Base-by-base conservation (phyloP, 2,797 vertebrate genomes). In the Odontamblyopus rebecca region DNA sequence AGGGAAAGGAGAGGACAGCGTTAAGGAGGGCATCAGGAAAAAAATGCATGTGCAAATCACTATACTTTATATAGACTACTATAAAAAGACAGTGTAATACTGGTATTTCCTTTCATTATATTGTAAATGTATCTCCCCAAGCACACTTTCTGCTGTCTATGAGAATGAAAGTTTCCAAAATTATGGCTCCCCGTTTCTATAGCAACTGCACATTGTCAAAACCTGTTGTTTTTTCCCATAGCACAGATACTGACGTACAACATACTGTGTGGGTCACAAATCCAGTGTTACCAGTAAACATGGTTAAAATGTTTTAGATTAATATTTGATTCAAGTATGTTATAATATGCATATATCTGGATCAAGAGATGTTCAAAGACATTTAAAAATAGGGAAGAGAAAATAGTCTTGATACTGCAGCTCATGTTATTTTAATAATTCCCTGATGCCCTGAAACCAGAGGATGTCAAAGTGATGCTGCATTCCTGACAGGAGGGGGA, bases 381-480 rank as follows among this genome's bases (percentile, higher is more conserved):
- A 30, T 11, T 76, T 68, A 57, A 44, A 60, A 18, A n/a, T 12
- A 61, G 18, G 59, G 13, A 53, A 74, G 74, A 23, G 23, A 44
- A 75, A 73, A 71, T 59, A 71, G 3, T 27, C 51, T 16, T 61
- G 56, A 79, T 50, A 73, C 81, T 72, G 71, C 77, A 69, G 68
- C 61, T 72, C 77, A 73, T 75, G 79, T 75, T 69, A 71, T 67
- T 79, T 70, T 72, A 81, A 86, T 79, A 80, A 88, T 79, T 83
- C 79, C 82, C 84, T 73, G 73, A 87, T 82, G 81, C 82, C 79
- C 61, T 72, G 82, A 86, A 84, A 86, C 77, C 74, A 85, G 77
- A 80, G 73, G 86, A 86, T 85, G 84, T 86, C 76, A 84, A 77
- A 82, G 80, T 19, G 71, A 88, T 75, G 86, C 77, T 74, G 80